phyloP scores from a whole-genome alignment of 1,140 invertebrate genomes.

The Temnothorax nylanderi region DNA sequence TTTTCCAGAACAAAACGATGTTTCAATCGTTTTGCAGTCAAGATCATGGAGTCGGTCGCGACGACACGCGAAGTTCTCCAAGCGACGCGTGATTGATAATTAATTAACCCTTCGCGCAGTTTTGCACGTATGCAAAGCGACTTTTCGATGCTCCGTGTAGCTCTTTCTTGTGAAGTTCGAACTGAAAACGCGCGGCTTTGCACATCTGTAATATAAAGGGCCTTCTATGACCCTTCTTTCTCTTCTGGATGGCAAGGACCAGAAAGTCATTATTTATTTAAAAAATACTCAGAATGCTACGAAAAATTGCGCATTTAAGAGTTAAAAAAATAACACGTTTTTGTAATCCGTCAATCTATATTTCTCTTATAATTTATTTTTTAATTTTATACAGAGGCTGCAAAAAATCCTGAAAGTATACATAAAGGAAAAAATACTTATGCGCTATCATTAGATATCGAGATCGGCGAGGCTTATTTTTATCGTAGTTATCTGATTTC shows the following conservation, averaged over 20 bases:
- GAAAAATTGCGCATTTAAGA: too few relatives aligned
- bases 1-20: not conserved
- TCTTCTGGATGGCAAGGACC: too few relatives aligned
- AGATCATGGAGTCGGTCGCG: not conserved
- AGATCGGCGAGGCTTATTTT: not conserved
- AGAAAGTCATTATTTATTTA: too few relatives aligned
- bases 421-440: not conserved
- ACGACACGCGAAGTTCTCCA: not conserved
- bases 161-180: too few relatives aligned
- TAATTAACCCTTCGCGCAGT: too few relatives aligned
- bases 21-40: not conserved
- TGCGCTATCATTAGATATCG: not conserved
- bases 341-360: slow-evolving; percentile 1
- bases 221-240: too few relatives aligned
- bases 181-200: too few relatives aligned
- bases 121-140: too few relatives aligned
- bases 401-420: not conserved
- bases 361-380: not conserved
- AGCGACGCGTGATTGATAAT: not conserved
- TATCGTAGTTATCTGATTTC: not conserved
- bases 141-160: too few relatives aligned
- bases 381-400: not conserved
- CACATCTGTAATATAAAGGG: too few relatives aligned
- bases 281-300: too few relatives aligned
- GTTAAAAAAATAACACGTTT: not conserved